Evolutionary conservation across 1,140 invertebrate genomes (phyloP).

Genomic region (Semibalanus balanoides): DNA sequence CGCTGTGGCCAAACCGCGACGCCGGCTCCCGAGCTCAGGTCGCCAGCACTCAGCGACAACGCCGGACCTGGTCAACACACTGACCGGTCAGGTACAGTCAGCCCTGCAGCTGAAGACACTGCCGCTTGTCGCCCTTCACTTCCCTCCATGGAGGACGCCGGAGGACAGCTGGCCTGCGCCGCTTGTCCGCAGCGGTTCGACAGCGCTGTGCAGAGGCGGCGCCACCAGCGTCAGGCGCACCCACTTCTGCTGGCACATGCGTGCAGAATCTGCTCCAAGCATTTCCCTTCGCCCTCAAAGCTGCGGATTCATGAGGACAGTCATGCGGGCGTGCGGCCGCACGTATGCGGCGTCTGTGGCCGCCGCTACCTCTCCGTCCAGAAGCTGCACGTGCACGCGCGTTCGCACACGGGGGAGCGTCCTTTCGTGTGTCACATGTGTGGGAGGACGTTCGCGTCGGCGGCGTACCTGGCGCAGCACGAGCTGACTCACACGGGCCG

Average conservation of each 20-base stretch:
- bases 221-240: not conserved
- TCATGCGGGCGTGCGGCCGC: not conserved
- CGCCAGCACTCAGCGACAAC: no score
- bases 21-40: not conserved
- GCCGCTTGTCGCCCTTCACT: not conserved
- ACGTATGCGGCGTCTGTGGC: not conserved
- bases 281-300: not conserved
- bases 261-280: not conserved
- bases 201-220: no score
- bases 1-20: not conserved
- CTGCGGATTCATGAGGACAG: not conserved
- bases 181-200: not conserved
- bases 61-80: not conserved
- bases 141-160: not conserved
- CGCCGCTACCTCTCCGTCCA: not conserved
- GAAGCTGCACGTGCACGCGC: not conserved
- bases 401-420: constrained; percentile 4
- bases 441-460: constrained; percentile 31
- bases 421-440: constrained; percentile 33
- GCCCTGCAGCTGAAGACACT: not conserved
- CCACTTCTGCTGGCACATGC: not conserved
- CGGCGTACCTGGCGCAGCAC: constrained; percentile 34
- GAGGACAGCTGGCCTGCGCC: not conserved
- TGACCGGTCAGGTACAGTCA: no score
- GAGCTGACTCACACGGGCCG: constrained; percentile 33